Evolutionary conservation across 2,888 invertebrate species (phyloP).

Genomic region (Nymphalis urticae): DNA sequence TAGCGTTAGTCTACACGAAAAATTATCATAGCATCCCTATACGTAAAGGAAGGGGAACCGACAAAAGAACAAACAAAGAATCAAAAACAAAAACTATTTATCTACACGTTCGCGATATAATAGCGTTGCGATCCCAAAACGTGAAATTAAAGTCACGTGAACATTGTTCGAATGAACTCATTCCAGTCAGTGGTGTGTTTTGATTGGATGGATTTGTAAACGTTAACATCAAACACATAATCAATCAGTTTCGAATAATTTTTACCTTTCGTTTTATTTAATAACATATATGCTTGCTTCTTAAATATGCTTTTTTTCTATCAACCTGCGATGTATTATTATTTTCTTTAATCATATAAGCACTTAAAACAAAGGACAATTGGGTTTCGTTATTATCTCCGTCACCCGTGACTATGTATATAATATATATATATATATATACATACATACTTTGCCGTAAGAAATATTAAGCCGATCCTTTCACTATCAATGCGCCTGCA

Average conservation of each 20-base stretch:
- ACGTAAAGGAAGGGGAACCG: no score
- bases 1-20: no score
- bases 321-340: no score
- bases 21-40: no score
- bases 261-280: constrained; percentile 2
- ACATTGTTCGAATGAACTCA: constrained; percentile 16
- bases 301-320: no score
- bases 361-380: neutral
- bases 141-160: constrained; percentile 23
- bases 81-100: neutral
- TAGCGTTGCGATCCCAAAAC: constrained; percentile 13
- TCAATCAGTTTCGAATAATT: constrained; percentile 16
- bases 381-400: no score
- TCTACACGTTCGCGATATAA: constrained; percentile 1
- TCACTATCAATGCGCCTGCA: no score
- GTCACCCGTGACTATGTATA: no score
- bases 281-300: neutral
- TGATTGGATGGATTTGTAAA: constrained; percentile 13
- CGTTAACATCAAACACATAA: constrained; percentile 8
- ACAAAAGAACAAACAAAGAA: neutral
- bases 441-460: no score
- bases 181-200: constrained; percentile 2
- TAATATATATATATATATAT: no score
- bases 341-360: no score
- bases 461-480: no score